phyloP scores from a whole-genome alignment of 2,797 vertebrate genomes.

The Peromyscus nudipes region DNA sequence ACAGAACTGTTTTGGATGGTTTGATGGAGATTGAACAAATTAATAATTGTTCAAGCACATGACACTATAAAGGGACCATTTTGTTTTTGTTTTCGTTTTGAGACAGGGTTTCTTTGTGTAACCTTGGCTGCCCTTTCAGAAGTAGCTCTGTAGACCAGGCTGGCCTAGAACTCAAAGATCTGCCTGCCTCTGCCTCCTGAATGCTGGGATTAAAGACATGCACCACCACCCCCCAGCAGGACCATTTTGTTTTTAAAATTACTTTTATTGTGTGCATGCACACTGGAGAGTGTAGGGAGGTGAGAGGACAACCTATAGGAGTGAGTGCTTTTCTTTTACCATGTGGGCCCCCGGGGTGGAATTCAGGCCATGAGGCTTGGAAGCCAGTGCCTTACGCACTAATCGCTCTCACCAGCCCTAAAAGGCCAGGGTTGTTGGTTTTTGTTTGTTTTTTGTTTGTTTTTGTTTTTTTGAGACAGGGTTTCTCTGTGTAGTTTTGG shows the following conservation, averaged over 20 bases:
- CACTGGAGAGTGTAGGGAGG: background rate
- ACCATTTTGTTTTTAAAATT: background rate
- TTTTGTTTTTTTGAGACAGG: too few relatives aligned
- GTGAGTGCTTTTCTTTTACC: too few relatives aligned
- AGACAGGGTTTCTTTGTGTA: background rate
- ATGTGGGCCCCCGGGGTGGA: background rate
- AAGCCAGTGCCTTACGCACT: background rate
- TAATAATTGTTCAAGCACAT: background rate
- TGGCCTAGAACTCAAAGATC: background rate
- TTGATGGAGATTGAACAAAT: background rate
- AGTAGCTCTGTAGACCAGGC: background rate
- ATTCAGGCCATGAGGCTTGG: too few relatives aligned
- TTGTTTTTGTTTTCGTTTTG: background rate
- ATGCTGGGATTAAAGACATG: background rate
- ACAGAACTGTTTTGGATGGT: background rate
- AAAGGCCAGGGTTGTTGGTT: background rate
- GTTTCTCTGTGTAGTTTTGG: too few relatives aligned
- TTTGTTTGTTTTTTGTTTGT: too few relatives aligned
- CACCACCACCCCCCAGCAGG: background rate
- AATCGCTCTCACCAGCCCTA: background rate
- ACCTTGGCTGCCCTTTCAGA: background rate
- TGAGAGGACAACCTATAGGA: background rate
- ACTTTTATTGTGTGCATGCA: background rate
- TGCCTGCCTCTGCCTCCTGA: background rate
- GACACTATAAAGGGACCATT: background rate